These are phyloP conservation scores for Emydura subglobosa DNA, from an alignment of 2,113 vertebrate genomes.

Conservation along the genomic window DNA sequence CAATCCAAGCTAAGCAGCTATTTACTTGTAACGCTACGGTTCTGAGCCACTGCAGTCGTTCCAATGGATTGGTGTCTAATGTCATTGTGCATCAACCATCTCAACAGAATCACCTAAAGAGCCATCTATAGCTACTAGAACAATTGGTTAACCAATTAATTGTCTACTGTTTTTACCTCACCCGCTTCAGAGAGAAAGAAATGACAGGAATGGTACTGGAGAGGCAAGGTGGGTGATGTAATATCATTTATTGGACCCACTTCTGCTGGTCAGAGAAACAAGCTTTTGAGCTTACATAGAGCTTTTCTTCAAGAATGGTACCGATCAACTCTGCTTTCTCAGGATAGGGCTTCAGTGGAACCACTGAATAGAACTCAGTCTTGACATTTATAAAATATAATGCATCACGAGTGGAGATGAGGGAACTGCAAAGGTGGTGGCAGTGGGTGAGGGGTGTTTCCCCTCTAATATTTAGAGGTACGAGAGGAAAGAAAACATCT, in stretches of 20 bases:
- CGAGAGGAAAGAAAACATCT: background rate
- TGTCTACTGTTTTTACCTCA: background rate
- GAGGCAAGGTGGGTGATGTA: background rate
- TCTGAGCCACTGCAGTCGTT: background rate
- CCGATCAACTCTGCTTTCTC: background rate
- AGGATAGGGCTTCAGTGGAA: background rate
- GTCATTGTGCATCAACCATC: background rate
- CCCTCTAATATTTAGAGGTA: background rate
- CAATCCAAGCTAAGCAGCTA: background rate
- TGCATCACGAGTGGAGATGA: background rate
- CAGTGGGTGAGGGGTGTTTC: background rate
- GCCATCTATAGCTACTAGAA: background rate
- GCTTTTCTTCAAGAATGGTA: background rate
- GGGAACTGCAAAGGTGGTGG: background rate
- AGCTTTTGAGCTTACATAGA: background rate
- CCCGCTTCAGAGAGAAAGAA: background rate
- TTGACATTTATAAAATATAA: background rate
- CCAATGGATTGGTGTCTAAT: background rate
- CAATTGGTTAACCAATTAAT: background rate
- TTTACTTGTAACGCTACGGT: background rate
- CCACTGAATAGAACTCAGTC: background rate
- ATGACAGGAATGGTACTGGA: background rate
- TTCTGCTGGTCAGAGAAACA: background rate
- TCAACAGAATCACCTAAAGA: background rate
- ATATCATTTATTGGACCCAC: background rate